These are phyloP conservation scores for Aptenodytes patagonicus DNA, from an alignment of 2,113 vertebrate species.

Conservation along the genomic window DNA sequence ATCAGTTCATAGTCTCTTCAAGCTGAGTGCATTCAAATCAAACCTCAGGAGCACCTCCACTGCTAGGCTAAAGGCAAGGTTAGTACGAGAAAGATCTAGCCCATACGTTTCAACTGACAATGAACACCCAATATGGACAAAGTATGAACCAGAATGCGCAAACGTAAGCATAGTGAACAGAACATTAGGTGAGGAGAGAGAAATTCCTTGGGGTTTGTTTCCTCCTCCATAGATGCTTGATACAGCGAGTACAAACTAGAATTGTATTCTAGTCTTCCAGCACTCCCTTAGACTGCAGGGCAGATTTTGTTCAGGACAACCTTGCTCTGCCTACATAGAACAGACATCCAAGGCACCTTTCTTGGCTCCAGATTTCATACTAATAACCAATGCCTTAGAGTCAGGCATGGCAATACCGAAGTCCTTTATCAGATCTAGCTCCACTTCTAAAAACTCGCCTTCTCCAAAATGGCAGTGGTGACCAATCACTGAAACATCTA, in stretches of 20 bases:
- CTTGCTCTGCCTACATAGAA: neutral
- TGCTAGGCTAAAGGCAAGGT: neutral
- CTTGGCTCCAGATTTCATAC: neutral
- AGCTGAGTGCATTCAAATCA: neutral
- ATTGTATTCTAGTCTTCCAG: neutral
- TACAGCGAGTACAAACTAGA: neutral
- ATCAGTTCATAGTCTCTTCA: neutral
- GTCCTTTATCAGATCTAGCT: constrained; percentile 60
- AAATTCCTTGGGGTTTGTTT: neutral
- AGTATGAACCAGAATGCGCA: neutral
- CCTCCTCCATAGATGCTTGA: neutral
- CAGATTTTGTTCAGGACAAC: neutral
- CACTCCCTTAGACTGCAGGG: neutral
- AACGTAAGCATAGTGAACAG: neutral
- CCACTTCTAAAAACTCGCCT: neutral
- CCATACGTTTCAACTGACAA: neutral
- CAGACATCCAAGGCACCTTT: neutral
- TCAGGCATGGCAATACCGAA: neutral
- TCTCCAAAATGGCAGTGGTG: neutral
- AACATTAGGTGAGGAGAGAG: neutral
- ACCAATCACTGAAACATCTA: neutral
- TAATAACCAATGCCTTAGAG: neutral
- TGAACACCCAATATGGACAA: neutral
- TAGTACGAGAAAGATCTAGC: neutral
- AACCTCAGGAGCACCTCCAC: neutral